phyloP scores from a whole-genome alignment of 1,140 invertebrate species.

The Stegodyphus mimosarum region DNA sequence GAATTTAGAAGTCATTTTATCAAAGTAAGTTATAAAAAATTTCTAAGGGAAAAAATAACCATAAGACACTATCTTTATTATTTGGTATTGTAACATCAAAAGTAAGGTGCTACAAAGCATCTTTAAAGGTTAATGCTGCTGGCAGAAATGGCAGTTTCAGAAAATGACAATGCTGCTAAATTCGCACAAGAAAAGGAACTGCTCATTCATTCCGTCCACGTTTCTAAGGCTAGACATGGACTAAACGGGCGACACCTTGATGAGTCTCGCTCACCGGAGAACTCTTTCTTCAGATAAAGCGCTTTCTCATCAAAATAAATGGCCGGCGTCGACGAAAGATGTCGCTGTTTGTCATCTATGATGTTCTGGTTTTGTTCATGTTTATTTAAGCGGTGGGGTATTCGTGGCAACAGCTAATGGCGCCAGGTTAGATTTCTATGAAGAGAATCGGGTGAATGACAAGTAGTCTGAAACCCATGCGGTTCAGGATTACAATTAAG shows the following conservation, averaged over 20 bases:
- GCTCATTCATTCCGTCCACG: too few relatives aligned
- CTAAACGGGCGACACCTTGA: conserved; percentile 2
- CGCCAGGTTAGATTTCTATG: neutral
- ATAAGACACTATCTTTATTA: too few relatives aligned
- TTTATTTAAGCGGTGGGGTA: conserved; percentile 1
- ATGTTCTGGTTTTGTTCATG: neutral
- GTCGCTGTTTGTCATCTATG: conserved; percentile 11
- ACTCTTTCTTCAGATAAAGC: conserved; percentile 12
- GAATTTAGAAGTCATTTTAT: too few relatives aligned
- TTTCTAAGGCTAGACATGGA: neutral
- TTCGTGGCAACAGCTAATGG: neutral
- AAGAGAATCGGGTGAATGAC: neutral
- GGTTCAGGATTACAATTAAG: neutral
- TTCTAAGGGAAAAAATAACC: too few relatives aligned
- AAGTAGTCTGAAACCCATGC: neutral
- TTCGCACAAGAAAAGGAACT: too few relatives aligned
- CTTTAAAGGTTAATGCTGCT: too few relatives aligned
- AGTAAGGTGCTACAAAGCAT: too few relatives aligned
- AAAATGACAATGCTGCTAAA: too few relatives aligned
- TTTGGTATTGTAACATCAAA: too few relatives aligned
- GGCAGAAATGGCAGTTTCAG: too few relatives aligned
- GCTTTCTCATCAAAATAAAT: conserved; percentile 16
- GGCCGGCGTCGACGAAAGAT: conserved; percentile 4
- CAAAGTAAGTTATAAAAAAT: too few relatives aligned
- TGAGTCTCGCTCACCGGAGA: neutral